Conservation (phyloP, 2,113 vertebrate genomes). For the Danionella cerebrum region DNA sequence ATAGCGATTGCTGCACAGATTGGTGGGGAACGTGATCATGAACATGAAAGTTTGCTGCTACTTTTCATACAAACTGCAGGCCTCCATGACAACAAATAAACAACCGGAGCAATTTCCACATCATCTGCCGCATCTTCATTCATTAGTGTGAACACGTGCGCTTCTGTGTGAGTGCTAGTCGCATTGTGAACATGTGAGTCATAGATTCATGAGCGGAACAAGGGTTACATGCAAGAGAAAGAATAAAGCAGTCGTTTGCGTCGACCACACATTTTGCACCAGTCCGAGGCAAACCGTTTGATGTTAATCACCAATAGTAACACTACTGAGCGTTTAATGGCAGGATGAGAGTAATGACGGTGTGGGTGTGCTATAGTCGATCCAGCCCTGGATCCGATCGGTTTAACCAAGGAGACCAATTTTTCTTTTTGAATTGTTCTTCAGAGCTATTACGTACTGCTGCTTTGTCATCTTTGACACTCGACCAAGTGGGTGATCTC, state of each 20-base stretch:
- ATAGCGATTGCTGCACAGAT: not conserved
- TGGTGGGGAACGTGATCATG: not conserved
- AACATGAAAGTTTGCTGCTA: not conserved
- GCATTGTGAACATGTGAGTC: conserved; percentile 35
- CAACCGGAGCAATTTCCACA: conserved; percentile 15
- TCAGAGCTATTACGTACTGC: no score
- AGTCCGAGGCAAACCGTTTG: no score
- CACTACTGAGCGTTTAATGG: no score
- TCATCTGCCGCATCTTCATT: conserved; percentile 11
- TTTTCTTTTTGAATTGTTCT: no score
- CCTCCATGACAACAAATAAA: conserved; percentile 19
- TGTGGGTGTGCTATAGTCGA: no score
- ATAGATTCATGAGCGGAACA: conserved; percentile 36
- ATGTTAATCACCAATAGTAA: no score
- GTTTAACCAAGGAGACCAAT: no score
- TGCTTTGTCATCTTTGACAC: no score
- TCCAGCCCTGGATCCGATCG: no score
- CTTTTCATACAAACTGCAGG: not conserved
- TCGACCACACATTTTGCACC: no score
- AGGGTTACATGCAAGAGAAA: conserved; percentile 25
- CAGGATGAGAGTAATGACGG: no score
- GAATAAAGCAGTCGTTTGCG: conserved; percentile 12
- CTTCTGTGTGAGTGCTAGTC: not conserved
- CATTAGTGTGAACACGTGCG: not conserved
- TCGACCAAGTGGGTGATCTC: no score